Conservation (phyloP, 2,888 invertebrate genomes). For the Mechanitis messenoides region DNA sequence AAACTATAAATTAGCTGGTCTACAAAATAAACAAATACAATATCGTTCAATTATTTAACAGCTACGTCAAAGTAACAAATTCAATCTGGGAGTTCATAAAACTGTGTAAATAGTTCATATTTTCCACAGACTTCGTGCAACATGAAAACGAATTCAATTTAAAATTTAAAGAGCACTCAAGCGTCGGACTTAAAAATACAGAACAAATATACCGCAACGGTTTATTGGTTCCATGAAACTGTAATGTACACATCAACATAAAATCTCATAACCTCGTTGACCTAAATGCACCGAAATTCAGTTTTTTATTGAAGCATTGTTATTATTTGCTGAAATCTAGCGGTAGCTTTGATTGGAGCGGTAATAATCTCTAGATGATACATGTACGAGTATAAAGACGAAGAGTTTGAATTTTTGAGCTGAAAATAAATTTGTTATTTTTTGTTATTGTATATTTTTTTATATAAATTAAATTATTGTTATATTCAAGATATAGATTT, state of each 20-base stretch:
- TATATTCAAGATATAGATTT: too few species aligned
- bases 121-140: conserved; percentile 7
- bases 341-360: conserved; percentile 18
- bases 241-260: conserved; percentile 23
- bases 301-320: conserved; percentile 19
- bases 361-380: conserved; percentile 14
- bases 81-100: neutral
- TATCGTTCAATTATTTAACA: too few species aligned
- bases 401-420: conserved; percentile 10
- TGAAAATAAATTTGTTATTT: conserved; percentile 10
- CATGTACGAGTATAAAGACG: neutral
- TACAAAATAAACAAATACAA: too few species aligned
- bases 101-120: conserved; percentile 5
- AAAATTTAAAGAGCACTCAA: conserved; percentile 15
- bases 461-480: too few species aligned
- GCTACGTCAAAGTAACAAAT: neutral
- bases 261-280: conserved; percentile 37
- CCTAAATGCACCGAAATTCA: conserved; percentile 30
- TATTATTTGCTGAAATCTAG: conserved; percentile 21
- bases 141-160: conserved; percentile 22
- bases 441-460: too few species aligned
- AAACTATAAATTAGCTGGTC: too few species aligned
- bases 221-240: conserved; percentile 16
- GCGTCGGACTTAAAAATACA: conserved; percentile 11
- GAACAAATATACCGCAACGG: conserved; percentile 1